Percentiles rank a stretch among this genome's conserved stretches.
Conservation (phyloP, 2,797 vertebrate genomes). For the Pangasius krempfi region DNA sequence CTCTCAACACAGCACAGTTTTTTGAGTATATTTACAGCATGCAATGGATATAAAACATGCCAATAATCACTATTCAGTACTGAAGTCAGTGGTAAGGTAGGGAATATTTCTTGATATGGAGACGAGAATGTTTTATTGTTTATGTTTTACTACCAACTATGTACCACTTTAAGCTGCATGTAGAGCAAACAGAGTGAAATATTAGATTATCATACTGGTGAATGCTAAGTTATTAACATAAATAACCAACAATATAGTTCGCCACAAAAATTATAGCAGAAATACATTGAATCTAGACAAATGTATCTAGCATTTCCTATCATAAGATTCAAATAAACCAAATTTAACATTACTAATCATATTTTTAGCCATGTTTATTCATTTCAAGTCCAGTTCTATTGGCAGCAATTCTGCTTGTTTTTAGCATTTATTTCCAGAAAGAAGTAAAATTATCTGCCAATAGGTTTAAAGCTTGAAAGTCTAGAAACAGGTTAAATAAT, state of each 20-base stretch:
- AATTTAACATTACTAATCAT: background rate
- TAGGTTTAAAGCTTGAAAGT: background rate
- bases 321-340: background rate
- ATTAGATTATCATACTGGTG: background rate
- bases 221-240: background rate
- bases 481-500: background rate
- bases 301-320: background rate
- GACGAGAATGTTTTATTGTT: background rate
- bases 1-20: background rate
- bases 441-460: background rate
- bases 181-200: background rate
- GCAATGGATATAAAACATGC: conserved; percentile 9
- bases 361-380: background rate
- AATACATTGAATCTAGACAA: background rate
- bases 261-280: background rate
- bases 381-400: background rate
- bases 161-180: background rate
- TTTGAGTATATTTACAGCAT: conserved; percentile 13
- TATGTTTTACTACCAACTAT: background rate
- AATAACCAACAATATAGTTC: background rate
- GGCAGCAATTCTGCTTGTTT: background rate
- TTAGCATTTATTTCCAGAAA: background rate
- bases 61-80: background rate
- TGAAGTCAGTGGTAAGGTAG: background rate
- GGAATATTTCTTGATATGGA: background rate